Base-by-base conservation (phyloP, 2,888 invertebrate genomes). In the Cerceris ruficornis region DNA sequence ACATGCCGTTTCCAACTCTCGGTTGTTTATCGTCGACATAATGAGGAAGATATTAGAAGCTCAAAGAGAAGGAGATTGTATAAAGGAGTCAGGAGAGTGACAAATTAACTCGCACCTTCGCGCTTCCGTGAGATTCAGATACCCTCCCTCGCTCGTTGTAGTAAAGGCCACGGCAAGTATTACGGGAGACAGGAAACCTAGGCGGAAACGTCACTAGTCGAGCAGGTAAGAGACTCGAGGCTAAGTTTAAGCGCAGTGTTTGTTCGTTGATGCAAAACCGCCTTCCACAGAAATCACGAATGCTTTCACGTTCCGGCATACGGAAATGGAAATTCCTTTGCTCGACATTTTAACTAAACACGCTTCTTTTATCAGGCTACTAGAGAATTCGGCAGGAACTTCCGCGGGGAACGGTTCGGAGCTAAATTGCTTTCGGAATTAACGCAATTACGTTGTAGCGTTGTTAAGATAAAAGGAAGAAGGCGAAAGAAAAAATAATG, bases 61-160 rank as follows among this genome's bases (percentile, higher is more conserved):
- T 66, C 67, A 14, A 50, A 62, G 54, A 59, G 70, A 66, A 68
- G 71, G 70, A 46, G 68, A 76, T 69, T 68, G 70, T 39, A 39
- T 67, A 61, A 65, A 71, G 65, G 77, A 73, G 66, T 55, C 70
- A 42, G 57, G 67, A 52, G 60, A 68, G 75, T 76, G 80, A 83
- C 77, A 73, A 81, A 81, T 85, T 83, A 85, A 73, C 80, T 79
- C 59, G 61, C 71, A 59, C 57, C 52, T 73, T 39, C 41, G n/a
- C 13, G 43, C 75, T 75, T 76, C 68, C 73, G 72, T 62, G 81
- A 66, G 75, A 81, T 75, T 70, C 70, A 59, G 67, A 54, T 77
- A 68, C 43, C 50, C 65, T 59, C 41, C 43, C 57, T 52, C 69
- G 15, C 50, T 66, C 62, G 43, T 17, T 58, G 69, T 49, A 55